Evolutionary conservation across 2,888 invertebrate genomes (phyloP), one percentile per base, ranked within the genome.

Genomic region (Microdon myrmicae): DNA sequence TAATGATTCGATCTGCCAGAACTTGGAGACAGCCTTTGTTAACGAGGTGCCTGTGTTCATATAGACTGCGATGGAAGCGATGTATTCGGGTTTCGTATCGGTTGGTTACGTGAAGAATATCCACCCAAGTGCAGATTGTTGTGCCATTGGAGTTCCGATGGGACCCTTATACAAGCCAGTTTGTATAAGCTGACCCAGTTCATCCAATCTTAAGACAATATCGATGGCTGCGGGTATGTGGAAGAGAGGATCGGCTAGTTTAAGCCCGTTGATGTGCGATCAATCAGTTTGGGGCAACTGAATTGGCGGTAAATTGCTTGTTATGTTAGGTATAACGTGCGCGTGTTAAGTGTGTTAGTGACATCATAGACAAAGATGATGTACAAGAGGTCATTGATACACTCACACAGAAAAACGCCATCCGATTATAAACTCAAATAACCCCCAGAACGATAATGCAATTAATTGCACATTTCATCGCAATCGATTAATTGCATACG

Each of bases 191-290:
- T 60, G 35, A 3, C 37, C 34, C 12, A 60, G 37, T 38, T 49
- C 59, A 14, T 67, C 58, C 16, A 51, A 47, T 13, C 68, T 49
- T 1, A 67, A 14, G n/a, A 68, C 29, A 9, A 51, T 51, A 14
- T 41, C 53, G 9, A 43, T 13, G 3, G 39, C 35, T 4, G 41
- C 41, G 8, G 51, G 37, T 8, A 44, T 47, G 14, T 53, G 26
- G 20, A 47, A 67, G 1, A 60, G 5, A 2, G 49, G 38, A 38
- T 66, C 67, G 5, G 67, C 67, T 12, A 67, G 39, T 2, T 22
- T n/a, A 7, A 59, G 14, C 2, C 51, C 17, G 2, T 19, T 14
- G 17, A 56, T 13, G 37, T 61, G 59, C 4, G 49, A 35, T 59
- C 59, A 59, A 3, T 39, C 20, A 13, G 6, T 26, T 17, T 10